A percentile compares a stretch with the other conserved stretches of the same genome.
These are phyloP conservation scores for Teleogryllus occipitalis DNA, from an alignment of 1,140 invertebrate species.

Conservation along the genomic window DNA sequence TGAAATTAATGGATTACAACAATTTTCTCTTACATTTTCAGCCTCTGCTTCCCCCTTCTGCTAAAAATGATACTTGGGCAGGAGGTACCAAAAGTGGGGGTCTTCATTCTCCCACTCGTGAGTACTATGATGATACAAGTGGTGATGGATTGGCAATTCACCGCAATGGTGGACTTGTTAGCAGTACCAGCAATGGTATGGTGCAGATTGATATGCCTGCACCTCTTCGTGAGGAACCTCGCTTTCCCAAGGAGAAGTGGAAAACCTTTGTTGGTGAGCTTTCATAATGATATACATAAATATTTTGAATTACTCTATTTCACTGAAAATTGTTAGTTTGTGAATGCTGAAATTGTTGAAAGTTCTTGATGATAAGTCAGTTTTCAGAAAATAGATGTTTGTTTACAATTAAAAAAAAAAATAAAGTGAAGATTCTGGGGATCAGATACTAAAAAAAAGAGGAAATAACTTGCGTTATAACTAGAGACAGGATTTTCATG, in stretches of 20 bases:
- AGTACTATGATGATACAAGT: constrained; percentile 40
- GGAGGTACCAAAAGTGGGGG: background rate
- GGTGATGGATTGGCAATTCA: constrained; percentile 29
- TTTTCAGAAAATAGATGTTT: background rate
- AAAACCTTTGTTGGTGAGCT: constrained; percentile 55
- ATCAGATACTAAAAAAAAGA: too few relatives aligned
- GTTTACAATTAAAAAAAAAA: background rate
- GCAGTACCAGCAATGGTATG: constrained; percentile 33
- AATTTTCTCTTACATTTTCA: constrained; percentile 10
- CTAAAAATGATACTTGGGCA: constrained; percentile 2
- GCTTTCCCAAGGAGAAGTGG: constrained; percentile 61
- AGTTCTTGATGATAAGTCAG: background rate
- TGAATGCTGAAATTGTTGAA: background rate
- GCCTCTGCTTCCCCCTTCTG: constrained; percentile 17
- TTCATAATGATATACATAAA: background rate
- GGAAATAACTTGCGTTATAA: too few relatives aligned
- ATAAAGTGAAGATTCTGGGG: background rate
- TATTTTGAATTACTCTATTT: background rate
- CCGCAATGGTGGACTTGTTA: constrained; percentile 34
- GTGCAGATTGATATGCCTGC: constrained; percentile 48
- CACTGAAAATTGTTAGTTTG: background rate
- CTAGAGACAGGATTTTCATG: too few relatives aligned
- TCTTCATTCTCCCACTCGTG: constrained; percentile 29
- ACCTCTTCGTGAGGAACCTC: constrained; percentile 48
- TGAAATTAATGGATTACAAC: background rate